A percentile compares a stretch with the other conserved stretches of the same genome.
Evolutionary conservation across 2,797 vertebrate species (phyloP).

Genomic region (Delichon dasypus): DNA sequence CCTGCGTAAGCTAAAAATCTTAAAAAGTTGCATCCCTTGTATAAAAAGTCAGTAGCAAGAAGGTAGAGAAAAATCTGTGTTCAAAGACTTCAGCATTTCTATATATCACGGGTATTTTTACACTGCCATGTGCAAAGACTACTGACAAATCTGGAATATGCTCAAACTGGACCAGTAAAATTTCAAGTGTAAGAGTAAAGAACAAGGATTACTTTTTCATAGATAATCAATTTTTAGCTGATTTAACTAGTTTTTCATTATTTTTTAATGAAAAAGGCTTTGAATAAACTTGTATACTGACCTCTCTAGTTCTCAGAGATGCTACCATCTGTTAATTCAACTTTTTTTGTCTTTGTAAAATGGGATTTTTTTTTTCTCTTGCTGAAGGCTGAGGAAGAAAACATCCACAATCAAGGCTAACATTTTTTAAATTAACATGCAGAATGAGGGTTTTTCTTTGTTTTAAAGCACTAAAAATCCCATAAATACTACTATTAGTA

Average conservation of each 20-base stretch:
- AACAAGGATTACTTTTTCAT: background rate
- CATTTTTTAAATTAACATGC: background rate
- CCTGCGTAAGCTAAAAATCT: background rate
- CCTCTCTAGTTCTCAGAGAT: background rate
- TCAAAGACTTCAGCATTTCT: background rate
- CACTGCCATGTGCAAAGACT: background rate
- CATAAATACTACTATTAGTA: background rate
- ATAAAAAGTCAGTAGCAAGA: background rate
- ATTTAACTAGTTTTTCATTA: background rate
- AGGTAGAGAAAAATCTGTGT: background rate
- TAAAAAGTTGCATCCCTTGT: background rate
- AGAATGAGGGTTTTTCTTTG: background rate
- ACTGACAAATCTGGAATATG: background rate
- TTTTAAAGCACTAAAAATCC: background rate
- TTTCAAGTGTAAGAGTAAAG: background rate
- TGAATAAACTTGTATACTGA: background rate
- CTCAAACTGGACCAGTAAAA: background rate
- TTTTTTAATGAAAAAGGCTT: background rate
- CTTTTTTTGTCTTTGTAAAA: background rate
- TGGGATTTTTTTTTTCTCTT: background rate
- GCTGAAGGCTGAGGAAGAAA: background rate
- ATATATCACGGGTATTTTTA: background rate
- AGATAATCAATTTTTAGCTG: background rate
- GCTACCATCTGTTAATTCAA: background rate
- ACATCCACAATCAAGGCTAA: background rate